A percentile compares a stretch with the other conserved stretches of the same genome.
phyloP scores from a whole-genome alignment of 2,888 invertebrate genomes.

The Folsomia manolachei region DNA sequence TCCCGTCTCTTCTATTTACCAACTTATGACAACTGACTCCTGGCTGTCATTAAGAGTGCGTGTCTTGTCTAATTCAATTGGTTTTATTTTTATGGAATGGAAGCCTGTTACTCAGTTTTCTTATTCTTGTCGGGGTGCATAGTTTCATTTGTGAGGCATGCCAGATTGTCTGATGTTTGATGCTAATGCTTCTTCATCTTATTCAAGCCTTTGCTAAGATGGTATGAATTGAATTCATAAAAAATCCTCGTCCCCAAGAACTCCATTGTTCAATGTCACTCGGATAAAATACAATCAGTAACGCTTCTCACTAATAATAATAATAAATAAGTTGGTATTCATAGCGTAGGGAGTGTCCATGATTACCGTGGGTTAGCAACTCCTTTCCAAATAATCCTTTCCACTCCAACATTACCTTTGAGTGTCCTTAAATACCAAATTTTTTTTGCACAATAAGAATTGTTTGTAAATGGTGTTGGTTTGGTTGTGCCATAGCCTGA shows the following conservation, averaged over 20 bases:
- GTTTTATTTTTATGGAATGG: conserved; percentile 22
- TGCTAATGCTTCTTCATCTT: not conserved
- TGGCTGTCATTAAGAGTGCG: conserved; percentile 18
- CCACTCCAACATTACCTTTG: too few relatives aligned
- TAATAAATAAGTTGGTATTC: too few relatives aligned
- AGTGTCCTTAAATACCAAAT: too few relatives aligned
- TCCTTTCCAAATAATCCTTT: too few relatives aligned
- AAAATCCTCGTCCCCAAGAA: not conserved
- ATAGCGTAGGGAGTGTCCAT: too few relatives aligned
- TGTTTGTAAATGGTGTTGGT: too few relatives aligned
- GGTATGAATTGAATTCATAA: not conserved
- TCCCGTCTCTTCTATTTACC: not conserved
- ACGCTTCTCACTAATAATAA: not conserved
- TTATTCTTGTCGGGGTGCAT: not conserved
- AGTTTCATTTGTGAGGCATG: not conserved
- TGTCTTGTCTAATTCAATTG: conserved; percentile 19
- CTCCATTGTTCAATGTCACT: conserved; percentile 1
- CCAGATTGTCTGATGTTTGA: too few relatives aligned
- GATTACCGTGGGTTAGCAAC: too few relatives aligned
- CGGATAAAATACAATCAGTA: not conserved
- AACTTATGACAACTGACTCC: not conserved
- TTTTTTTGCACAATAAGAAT: too few relatives aligned
- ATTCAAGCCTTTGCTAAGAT: too few relatives aligned
- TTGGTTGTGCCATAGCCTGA: too few relatives aligned
- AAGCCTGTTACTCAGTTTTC: conserved; percentile 8